phyloP scores from a whole-genome alignment of 53 echinoderm and acorn worm species.

The Pentamera pediparva region DNA sequence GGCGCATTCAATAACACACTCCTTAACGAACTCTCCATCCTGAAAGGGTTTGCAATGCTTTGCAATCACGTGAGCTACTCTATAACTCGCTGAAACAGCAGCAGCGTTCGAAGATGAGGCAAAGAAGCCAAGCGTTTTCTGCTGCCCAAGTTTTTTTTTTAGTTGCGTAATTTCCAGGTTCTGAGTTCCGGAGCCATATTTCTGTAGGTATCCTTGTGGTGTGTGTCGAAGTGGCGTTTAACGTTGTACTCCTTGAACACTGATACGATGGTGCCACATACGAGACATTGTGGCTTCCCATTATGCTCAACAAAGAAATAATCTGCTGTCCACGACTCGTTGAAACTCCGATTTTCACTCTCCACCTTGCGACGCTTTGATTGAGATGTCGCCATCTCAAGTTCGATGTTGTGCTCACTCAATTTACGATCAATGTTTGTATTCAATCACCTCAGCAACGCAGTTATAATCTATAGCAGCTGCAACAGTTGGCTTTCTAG shows the following conservation, averaged over 20 bases:
- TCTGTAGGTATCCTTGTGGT: conserved; percentile 9
- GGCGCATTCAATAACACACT: conserved; percentile 1
- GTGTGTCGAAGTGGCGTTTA: conserved; percentile 11
- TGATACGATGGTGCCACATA: conserved; percentile 5
- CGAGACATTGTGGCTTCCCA: not conserved
- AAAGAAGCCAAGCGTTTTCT: not conserved
- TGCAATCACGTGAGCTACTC: conserved; percentile 18
- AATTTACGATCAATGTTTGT: not conserved
- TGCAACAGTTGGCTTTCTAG: not conserved
- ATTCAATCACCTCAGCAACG: not conserved
- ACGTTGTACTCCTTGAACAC: conserved; percentile 23
- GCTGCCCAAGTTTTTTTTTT: not conserved
- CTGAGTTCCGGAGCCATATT: not conserved
- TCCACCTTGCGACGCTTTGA: not conserved
- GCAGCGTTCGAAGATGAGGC: not conserved
- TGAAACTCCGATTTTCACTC: not conserved
- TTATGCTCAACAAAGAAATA: no score
- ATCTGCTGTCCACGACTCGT: no score
- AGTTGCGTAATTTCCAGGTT: not conserved
- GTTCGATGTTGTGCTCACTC: not conserved
- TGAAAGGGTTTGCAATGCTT: conserved; percentile 22
- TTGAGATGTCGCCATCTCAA: not conserved
- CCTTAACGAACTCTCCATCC: conserved; percentile 28
- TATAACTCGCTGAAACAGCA: conserved; percentile 6
- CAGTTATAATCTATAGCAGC: not conserved